phyloP scores from a whole-genome alignment of 2,888 invertebrate genomes.

The Phragmatobia fuliginosa region DNA sequence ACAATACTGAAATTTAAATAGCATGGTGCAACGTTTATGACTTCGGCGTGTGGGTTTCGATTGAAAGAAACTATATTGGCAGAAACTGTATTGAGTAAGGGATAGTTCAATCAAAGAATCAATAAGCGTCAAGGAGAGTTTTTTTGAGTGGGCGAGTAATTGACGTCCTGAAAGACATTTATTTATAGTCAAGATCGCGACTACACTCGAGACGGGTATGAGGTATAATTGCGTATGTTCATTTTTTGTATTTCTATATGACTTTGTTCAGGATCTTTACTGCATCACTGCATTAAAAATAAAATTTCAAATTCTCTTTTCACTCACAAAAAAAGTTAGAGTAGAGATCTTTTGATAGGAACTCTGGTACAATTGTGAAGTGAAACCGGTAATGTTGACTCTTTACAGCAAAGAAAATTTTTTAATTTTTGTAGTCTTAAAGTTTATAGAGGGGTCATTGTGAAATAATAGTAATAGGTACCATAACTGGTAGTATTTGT shows the following conservation, averaged over 20 bases:
- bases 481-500: constrained; percentile 10
- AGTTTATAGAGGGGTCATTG: neutral
- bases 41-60: neutral
- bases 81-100: neutral
- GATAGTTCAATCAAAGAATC: no score
- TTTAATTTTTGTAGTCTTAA: neutral
- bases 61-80: neutral
- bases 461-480: constrained; percentile 2
- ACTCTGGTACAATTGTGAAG: neutral
- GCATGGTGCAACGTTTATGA: neutral
- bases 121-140: neutral
- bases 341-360: no score
- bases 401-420: neutral
- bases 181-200: neutral
- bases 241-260: neutral
- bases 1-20: neutral
- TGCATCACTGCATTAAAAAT: no score
- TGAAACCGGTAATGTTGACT: neutral
- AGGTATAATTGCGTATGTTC: neutral
- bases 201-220: neutral
- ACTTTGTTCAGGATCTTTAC: no score
- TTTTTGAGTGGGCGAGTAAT: neutral
- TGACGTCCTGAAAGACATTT: neutral
- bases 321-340: neutral
- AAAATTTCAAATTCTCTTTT: no score